Evolutionary conservation across 1,140 invertebrate genomes (phyloP), one percentile per base, ranked within the genome.

Genomic region (Drosophila rufa): DNA sequence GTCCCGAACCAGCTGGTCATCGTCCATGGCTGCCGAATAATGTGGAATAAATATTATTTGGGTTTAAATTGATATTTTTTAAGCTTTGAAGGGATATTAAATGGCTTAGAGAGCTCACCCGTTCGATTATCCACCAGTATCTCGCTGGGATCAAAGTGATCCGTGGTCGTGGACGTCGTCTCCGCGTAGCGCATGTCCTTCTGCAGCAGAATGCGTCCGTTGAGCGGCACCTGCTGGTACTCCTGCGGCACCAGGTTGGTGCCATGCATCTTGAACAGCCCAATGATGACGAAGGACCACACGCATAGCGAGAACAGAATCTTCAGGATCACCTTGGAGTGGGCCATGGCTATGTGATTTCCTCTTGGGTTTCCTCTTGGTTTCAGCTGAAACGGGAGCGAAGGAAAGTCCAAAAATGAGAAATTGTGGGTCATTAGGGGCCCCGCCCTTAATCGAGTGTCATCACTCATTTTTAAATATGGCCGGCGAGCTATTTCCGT

Each of bases 1-100:
- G 78, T 97, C 96, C 12, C 95, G 94, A 27, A 97, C 95, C 36
- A 98, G 93, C 82, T 96, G 95, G 14, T 96, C 96, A 81, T 98
- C 97, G n/a, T 93, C 92, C 89, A 93, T 92, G 65, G 91, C 91
- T 92, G 53, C 9, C 42, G 8, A 12, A 42, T 17, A 38, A 30
- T 38, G 27, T 22, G 22, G 22, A n/a, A 9, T 6, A 19, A 0
- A 14, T 15, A 15, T 7, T 2, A 6, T 45, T 15, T 27, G 14
- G 2, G 19, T 17, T 27, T 55, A 14, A 17, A 1, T 43, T 17
- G 14, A 11, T 5, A 22, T 38, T 55, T 55, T 38, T 15, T 15
- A 5, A 9, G 4, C 12, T 2, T 2, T 22, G 15, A 53, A 19
- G 2, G 27, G 17, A 3, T 30, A 1, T 7, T 30, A 50, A 50